Conservation (phyloP, 2,888 invertebrate species). For the Saturnia pavonia region DNA sequence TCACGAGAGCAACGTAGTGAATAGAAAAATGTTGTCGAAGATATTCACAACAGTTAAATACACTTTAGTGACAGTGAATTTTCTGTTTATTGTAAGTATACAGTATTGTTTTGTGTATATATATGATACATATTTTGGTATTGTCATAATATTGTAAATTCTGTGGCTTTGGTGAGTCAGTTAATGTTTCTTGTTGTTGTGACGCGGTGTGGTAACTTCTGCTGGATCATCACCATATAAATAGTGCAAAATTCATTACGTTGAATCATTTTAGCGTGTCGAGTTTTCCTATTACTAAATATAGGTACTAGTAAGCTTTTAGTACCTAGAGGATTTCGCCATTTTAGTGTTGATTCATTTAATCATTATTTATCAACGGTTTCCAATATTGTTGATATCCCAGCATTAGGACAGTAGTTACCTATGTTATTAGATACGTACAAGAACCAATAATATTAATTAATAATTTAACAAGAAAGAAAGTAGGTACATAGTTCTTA, state of each 20-base stretch:
- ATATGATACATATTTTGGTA: too few relatives aligned
- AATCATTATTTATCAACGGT: not conserved
- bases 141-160: too few relatives aligned
- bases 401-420: not conserved
- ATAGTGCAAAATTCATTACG: not conserved
- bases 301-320: not conserved
- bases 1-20: conserved; percentile 39
- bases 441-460: too few relatives aligned
- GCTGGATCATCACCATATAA: not conserved
- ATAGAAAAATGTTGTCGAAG: conserved; percentile 68
- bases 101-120: not conserved
- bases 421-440: too few relatives aligned
- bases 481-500: too few relatives aligned
- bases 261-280: not conserved
- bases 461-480: too few relatives aligned
- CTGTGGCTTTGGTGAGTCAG: not conserved
- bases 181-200: not conserved
- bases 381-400: not conserved
- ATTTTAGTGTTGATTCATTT: not conserved
- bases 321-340: not conserved
- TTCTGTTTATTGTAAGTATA: conserved; percentile 71
- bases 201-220: not conserved
- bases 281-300: not conserved
- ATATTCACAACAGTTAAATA: conserved; percentile 75
- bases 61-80: conserved; percentile 64